Conservation (phyloP, 2,888 invertebrate species). For the Xiphydria camelus region DNA sequence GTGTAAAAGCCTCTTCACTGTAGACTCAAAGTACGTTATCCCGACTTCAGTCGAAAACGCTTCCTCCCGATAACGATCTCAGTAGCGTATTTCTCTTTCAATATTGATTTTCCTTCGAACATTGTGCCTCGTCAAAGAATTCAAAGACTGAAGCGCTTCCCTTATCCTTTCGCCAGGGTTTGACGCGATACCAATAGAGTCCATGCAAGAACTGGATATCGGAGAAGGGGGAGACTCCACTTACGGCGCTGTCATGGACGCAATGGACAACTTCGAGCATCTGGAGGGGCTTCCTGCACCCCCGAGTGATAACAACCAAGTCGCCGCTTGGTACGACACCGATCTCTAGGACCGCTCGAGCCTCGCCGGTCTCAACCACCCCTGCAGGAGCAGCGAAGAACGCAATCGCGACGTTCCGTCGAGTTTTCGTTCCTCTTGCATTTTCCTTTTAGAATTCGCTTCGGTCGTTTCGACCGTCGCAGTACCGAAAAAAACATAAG, state of each 20-base stretch:
- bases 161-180: conserved; percentile 84
- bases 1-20: no score
- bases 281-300: conserved; percentile 78
- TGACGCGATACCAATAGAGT: conserved; percentile 97
- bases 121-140: no score
- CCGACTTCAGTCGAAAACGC: no score
- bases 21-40: no score
- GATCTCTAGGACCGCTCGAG: conserved; percentile 70
- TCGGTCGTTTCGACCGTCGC: no score
- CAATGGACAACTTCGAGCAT: conserved; percentile 84
- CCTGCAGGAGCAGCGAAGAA: background rate
- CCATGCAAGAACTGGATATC: conserved; percentile 93
- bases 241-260: conserved; percentile 83
- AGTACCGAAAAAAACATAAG: no score
- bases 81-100: no score
- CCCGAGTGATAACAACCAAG: conserved; percentile 87
- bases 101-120: no score
- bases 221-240: conserved; percentile 75
- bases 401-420: background rate
- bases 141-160: no score
- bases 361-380: conserved; percentile 16
- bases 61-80: no score
- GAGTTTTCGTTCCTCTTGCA: no score
- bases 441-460: no score
- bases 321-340: conserved; percentile 97